These are phyloP conservation scores for Hybognathus amarus DNA, from an alignment of 2,797 vertebrate genomes.

Conservation along the genomic window DNA sequence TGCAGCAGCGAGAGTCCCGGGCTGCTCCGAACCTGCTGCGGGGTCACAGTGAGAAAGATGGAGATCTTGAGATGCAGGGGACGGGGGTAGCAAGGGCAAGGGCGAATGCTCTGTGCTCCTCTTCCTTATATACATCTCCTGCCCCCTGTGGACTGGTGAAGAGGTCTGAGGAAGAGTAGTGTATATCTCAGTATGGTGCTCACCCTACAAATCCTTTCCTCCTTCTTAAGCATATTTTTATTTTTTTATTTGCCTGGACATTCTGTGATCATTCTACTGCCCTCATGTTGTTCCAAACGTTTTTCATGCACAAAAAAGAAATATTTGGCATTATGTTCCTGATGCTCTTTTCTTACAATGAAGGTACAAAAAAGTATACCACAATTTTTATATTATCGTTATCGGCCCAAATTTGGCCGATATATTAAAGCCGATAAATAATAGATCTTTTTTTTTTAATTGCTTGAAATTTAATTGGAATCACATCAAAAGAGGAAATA, in stretches of 20 bases:
- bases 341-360: background rate
- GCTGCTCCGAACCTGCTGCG: constrained; percentile 65
- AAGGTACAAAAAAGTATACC: background rate
- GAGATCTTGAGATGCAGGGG: constrained; percentile 37
- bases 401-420: no score
- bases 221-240: background rate
- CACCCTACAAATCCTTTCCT: constrained; percentile 2
- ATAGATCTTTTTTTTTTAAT: no score
- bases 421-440: no score
- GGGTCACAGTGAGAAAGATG: constrained; percentile 48
- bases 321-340: background rate
- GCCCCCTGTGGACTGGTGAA: constrained; percentile 27
- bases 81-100: background rate
- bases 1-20: constrained; percentile 46
- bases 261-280: background rate
- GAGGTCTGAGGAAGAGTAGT: constrained; percentile 35
- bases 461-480: no score
- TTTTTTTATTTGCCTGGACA: background rate
- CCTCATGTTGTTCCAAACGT: background rate
- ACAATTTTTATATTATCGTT: no score
- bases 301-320: constrained; percentile 21
- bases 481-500: no score
- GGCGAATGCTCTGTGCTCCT: constrained; percentile 24
- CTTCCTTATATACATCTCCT: constrained; percentile 10
- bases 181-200: constrained; percentile 8